Conservation (phyloP, 1,140 invertebrate species). For the Charaxes varanes region DNA sequence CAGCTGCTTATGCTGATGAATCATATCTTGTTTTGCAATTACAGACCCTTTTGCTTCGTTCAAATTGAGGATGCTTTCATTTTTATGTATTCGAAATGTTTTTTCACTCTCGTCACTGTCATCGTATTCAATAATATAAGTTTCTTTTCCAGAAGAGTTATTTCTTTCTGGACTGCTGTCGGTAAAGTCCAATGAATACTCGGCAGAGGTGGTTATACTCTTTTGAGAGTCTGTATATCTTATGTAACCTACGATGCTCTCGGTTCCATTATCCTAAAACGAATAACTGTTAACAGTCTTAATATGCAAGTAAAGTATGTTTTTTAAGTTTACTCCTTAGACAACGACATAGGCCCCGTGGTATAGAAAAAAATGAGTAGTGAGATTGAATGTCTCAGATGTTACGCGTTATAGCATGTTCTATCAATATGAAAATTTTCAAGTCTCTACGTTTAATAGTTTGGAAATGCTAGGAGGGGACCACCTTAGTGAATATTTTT, state of each 20-base stretch:
- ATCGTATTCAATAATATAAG: constrained; percentile 49
- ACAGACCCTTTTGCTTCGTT: constrained; percentile 16
- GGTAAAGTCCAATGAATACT: constrained; percentile 56
- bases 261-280: constrained; percentile 51
- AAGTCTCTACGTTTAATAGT: too few species aligned
- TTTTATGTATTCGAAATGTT: constrained; percentile 23
- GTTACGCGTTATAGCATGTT: too few species aligned
- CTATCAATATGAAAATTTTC: too few species aligned
- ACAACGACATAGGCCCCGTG: too few species aligned
- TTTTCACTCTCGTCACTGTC: constrained; percentile 51
- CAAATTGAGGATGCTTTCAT: constrained; percentile 24
- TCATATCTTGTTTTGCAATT: constrained; percentile 5
- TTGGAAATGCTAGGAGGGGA: too few species aligned
- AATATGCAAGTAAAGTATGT: too few species aligned
- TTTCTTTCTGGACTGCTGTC: constrained; percentile 52
- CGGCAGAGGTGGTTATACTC: constrained; percentile 51
- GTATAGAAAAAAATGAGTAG: too few species aligned
- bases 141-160: constrained; percentile 54
- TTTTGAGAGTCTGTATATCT: constrained; percentile 54
- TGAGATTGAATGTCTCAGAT: too few species aligned
- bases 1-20: too few species aligned
- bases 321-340: too few species aligned
- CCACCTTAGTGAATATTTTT: too few species aligned
- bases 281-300: too few species aligned
- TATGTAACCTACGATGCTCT: constrained; percentile 50